A percentile compares a stretch with the other conserved stretches of the same genome.
These are phyloP conservation scores for Bathynomus jamesi DNA, from an alignment of 1,140 invertebrate species.

Conservation along the genomic window DNA sequence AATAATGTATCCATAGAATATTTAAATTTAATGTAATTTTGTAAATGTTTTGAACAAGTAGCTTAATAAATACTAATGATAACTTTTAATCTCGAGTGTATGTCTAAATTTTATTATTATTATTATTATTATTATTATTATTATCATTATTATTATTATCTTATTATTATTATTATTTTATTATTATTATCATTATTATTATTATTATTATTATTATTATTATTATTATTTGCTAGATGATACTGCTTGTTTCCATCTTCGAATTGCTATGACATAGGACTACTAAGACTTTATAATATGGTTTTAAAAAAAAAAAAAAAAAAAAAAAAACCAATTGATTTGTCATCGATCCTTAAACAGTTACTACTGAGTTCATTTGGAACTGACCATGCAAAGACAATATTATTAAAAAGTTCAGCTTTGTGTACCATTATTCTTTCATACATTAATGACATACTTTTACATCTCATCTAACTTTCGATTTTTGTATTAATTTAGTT, in stretches of 20 bases:
- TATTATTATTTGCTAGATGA: not conserved
- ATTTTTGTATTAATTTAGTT: not conserved
- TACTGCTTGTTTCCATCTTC: not conserved
- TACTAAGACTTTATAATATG: not conserved
- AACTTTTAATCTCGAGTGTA: not conserved
- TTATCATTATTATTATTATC: not conserved
- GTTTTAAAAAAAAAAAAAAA: not conserved
- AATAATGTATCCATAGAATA: not conserved
- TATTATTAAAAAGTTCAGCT: not conserved
- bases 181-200: not conserved
- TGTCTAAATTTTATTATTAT: not conserved
- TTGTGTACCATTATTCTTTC: not conserved
- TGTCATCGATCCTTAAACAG: not conserved
- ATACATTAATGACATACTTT: no score
- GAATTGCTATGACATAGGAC: not conserved
- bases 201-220: not conserved
- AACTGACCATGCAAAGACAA: not conserved
- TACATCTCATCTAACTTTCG: not conserved
- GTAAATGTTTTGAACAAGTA: not conserved
- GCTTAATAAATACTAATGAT: not conserved
- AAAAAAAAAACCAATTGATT: not conserved
- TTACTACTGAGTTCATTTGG: no score
- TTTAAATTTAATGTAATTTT: slow-evolving; percentile 1
- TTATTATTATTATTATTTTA: not conserved
- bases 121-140: not conserved